Evolutionary conservation across 2,113 vertebrate genomes (phyloP).

Genomic region (Oncorhynchus tshawytscha): DNA sequence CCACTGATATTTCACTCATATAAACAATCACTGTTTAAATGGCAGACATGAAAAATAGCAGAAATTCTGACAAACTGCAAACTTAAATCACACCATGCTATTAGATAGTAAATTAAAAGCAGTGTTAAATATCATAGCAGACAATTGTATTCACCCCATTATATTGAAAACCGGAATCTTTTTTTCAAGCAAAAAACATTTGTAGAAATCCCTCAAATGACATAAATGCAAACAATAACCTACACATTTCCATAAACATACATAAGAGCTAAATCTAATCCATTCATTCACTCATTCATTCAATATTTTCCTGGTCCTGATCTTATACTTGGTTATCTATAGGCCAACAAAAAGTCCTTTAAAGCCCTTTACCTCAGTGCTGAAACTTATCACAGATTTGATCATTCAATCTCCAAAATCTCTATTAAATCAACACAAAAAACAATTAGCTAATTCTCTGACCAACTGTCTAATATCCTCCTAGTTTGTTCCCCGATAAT

Average conservation of each 20-base stretch:
- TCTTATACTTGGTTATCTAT: not conserved
- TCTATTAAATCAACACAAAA: slow-evolving; percentile 17
- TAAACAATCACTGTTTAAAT: too few species aligned
- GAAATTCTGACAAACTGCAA: too few species aligned
- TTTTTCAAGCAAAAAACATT: too few species aligned
- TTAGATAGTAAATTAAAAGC: too few species aligned
- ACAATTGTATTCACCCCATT: too few species aligned
- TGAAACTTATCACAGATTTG: not conserved
- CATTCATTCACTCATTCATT: not conserved
- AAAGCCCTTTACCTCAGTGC: not conserved
- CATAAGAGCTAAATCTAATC: not conserved
- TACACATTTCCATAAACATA: not conserved
- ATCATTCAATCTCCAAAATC: slow-evolving; percentile 24
- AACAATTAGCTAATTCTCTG: slow-evolving; percentile 35
- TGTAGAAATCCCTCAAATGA: not conserved
- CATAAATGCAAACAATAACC: not conserved
- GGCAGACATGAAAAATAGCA: too few species aligned
- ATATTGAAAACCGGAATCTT: too few species aligned
- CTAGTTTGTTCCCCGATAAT: slow-evolving; percentile 39
- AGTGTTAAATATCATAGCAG: too few species aligned
- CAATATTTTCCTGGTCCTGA: not conserved
- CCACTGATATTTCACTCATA: not conserved
- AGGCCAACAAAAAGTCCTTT: too few species aligned
- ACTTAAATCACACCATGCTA: too few species aligned
- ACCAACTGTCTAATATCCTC: slow-evolving; percentile 48